A percentile compares a stretch with the other conserved stretches of the same genome.
Conservation (phyloP, 2,888 invertebrate genomes). For the Ormyrus pomaceus region DNA sequence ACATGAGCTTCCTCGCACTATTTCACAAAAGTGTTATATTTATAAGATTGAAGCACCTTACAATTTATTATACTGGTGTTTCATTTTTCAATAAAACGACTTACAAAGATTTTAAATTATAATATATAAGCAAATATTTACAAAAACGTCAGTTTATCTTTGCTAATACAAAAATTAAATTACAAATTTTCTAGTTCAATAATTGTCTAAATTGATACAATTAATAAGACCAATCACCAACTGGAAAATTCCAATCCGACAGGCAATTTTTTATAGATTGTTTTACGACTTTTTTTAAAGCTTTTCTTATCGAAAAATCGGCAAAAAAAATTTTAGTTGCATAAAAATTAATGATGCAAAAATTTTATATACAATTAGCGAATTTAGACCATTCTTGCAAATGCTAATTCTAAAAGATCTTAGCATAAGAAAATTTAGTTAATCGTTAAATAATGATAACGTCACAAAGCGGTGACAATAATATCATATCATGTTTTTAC, state of each 20-base stretch:
- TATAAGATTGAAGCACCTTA: conserved; percentile 36
- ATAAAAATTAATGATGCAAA: not conserved
- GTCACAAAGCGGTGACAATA: conserved; percentile 7
- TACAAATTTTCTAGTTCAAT: conserved; percentile 39
- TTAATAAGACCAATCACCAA: conserved; percentile 32
- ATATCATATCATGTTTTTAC: conserved; percentile 30
- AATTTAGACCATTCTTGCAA: conserved; percentile 48
- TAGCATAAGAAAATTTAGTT: conserved; percentile 36
- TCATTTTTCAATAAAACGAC: conserved; percentile 37
- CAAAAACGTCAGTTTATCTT: conserved; percentile 32
- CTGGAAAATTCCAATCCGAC: conserved; percentile 2
- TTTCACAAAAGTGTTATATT: conserved; percentile 21
- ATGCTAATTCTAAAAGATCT: conserved; percentile 11
- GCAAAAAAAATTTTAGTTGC: not conserved
- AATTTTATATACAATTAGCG: conserved; percentile 38
- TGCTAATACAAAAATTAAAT: conserved; percentile 31
- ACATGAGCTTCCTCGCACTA: conserved; percentile 26
- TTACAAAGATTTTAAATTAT: conserved; percentile 51
- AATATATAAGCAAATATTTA: conserved; percentile 45
- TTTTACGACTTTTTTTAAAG: conserved; percentile 3
- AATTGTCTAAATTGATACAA: conserved; percentile 29
- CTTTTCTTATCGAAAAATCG: not conserved
- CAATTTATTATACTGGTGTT: conserved; percentile 38
- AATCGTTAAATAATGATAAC: not conserved
- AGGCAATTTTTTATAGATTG: not conserved